Percentiles rank a stretch among this genome's conserved stretches.
phyloP scores from a whole-genome alignment of 2,113 vertebrate species.

The Perca schrenkii region DNA sequence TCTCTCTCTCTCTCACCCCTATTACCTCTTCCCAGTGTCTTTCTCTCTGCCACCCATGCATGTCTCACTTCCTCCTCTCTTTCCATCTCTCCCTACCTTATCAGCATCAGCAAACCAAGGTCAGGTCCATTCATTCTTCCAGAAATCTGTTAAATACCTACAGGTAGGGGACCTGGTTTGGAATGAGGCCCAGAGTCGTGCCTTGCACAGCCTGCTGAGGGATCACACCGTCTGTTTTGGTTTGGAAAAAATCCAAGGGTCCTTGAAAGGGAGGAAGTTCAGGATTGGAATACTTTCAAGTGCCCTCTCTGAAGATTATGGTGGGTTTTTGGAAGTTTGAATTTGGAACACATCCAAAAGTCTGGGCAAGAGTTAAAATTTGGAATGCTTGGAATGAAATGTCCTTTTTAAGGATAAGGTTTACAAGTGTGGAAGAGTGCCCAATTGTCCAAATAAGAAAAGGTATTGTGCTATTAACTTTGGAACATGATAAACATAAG shows the following conservation, averaged over 20 bases:
- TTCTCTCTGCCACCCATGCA: slow-evolving; percentile 20
- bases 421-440: slow-evolving; percentile 22
- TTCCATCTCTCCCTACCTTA: slow-evolving; percentile 20
- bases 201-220: slow-evolving; percentile 54
- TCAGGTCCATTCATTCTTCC: slow-evolving; percentile 57
- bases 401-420: slow-evolving; percentile 26
- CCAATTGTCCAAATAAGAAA: slow-evolving; percentile 25
- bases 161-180: slow-evolving; percentile 58
- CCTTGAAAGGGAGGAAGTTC: slow-evolving; percentile 56
- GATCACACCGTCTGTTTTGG: slow-evolving; percentile 57
- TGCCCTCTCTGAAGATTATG: slow-evolving; percentile 65
- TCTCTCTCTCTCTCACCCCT: neutral
- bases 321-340: slow-evolving; percentile 53
- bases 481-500: slow-evolving; percentile 17
- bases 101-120: slow-evolving; percentile 61
- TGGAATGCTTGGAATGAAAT: slow-evolving; percentile 47
- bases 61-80: slow-evolving; percentile 26
- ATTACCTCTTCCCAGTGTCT: neutral
- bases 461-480: slow-evolving; percentile 14
- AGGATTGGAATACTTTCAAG: slow-evolving; percentile 65
- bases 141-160: slow-evolving; percentile 67
- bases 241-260: slow-evolving; percentile 70
- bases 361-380: slow-evolving; percentile 33
- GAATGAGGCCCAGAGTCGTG: slow-evolving; percentile 65
- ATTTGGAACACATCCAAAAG: slow-evolving; percentile 54